Conservation (phyloP, 2,113 vertebrate genomes). For the Syrrhaptes paradoxus region DNA sequence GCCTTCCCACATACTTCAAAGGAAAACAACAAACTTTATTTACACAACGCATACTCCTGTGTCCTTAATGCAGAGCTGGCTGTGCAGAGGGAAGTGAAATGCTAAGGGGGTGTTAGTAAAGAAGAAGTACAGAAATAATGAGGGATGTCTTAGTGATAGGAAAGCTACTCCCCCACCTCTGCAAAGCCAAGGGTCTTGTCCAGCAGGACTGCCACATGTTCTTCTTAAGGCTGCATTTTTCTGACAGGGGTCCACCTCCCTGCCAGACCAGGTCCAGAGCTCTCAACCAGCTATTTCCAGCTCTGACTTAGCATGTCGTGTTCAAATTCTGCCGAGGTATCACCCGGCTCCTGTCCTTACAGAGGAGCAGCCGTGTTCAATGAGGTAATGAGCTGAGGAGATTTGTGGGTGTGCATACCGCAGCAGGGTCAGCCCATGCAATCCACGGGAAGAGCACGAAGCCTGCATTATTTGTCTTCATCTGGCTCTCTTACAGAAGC, state of each 20-base stretch:
- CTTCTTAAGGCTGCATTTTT: background rate
- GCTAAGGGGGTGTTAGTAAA: background rate
- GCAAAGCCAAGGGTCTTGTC: background rate
- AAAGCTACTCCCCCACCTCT: background rate
- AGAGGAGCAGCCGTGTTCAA: background rate
- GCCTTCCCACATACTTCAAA: slow-evolving; percentile 34
- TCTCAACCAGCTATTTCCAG: background rate
- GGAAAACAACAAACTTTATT: slow-evolving; percentile 51
- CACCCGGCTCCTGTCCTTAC: background rate
- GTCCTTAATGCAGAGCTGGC: background rate
- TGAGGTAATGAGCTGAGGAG: slow-evolving; percentile 53
- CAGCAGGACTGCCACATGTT: background rate
- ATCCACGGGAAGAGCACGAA: slow-evolving; percentile 27
- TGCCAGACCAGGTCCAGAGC: background rate
- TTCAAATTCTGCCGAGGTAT: background rate
- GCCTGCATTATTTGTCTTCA: slow-evolving; percentile 55
- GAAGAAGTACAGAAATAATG: background rate
- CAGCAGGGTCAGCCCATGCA: slow-evolving; percentile 27
- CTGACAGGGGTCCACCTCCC: background rate
- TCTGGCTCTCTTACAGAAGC: slow-evolving; percentile 7
- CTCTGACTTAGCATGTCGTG: background rate
- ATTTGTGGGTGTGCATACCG: slow-evolving; percentile 48
- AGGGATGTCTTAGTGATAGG: background rate
- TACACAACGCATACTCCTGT: background rate
- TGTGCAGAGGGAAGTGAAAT: background rate